Base-by-base conservation (phyloP, 2,113 vertebrate genomes). In the Pachycephala philippinensis region DNA sequence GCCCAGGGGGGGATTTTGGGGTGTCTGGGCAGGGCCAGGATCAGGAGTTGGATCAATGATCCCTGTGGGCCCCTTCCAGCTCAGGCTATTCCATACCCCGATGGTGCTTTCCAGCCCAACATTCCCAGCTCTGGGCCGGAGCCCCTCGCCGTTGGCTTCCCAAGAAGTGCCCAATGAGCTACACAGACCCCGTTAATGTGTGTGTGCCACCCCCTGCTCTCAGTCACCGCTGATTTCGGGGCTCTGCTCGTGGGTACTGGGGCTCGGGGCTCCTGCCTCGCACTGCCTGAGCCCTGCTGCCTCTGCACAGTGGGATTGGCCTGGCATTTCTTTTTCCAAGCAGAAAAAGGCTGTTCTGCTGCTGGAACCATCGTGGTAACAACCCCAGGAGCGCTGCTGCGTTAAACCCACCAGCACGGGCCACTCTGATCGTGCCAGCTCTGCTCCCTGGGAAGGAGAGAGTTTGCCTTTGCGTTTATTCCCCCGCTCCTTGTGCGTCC, bases 351-450 rank as follows among this genome's bases (percentile, higher is more conserved):
- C 26, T 26, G 33, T 27, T 66, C 21, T 86, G 72, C 33, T 61
- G 12, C 15, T 57, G 71, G 33, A 2, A 3, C 53, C 77, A 21
- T 17, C 56, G 14, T 7, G 50, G 8, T 1, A 49, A 31, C 44
- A 56, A 23, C 40, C 59, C 82, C 60, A 5, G 10, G 79, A 37
- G 61, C 10, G 75, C 78, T 71, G 56, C 85, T 64, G 82, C 52
- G 65, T 75, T 60, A 70, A 80, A 78, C 30, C 26, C n/a, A 20
- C 13, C 10, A 18, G 42, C 24, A 6, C 0, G 14, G 70, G 42
- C 0, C 1, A 4, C 44, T 56, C 57, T 0, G 2, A 70, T 5
- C n/a, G 2, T 0, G 0, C 28, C 6, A 31, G 30, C 28, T 76
- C 26, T n/a, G 42, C 47, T 87, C 60, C 64, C 1, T 1, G 42